phyloP scores from a whole-genome alignment of 2,888 invertebrate species.

The Alviniconcha strummeri region DNA sequence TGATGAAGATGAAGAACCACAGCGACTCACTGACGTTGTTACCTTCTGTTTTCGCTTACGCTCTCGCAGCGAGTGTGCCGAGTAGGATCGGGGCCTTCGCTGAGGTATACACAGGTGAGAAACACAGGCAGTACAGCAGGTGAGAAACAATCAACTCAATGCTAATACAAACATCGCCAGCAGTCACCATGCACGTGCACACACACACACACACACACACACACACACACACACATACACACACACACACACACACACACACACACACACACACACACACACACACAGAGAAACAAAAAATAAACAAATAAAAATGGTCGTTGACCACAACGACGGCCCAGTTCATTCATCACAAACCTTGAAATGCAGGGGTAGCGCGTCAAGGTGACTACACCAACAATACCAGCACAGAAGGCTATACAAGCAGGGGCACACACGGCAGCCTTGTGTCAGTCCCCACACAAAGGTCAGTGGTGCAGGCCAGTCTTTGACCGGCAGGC shows the following conservation, averaged over 20 bases:
- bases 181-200: background rate
- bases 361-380: background rate
- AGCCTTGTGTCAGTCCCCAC: no score
- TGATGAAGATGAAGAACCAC: constrained; percentile 15
- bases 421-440: no score
- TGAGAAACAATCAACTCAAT: constrained; percentile 14
- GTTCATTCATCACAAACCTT: background rate
- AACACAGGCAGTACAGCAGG: background rate
- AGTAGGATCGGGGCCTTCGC: constrained; percentile 41
- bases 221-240: background rate
- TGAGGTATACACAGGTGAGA: constrained; percentile 6
- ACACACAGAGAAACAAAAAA: no score
- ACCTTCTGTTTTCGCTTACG: constrained; percentile 36
- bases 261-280: background rate
- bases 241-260: background rate
- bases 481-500: no score
- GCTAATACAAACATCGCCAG: constrained; percentile 10
- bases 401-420: no score
- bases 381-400: no score
- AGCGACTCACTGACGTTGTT: constrained; percentile 26
- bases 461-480: no score
- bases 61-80: constrained; percentile 34
- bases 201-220: no score
- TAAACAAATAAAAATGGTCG: no score
- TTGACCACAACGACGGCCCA: no score